Evolutionary conservation across 2,888 invertebrate species (phyloP).

Genomic region (Pilophorus perplexus): DNA sequence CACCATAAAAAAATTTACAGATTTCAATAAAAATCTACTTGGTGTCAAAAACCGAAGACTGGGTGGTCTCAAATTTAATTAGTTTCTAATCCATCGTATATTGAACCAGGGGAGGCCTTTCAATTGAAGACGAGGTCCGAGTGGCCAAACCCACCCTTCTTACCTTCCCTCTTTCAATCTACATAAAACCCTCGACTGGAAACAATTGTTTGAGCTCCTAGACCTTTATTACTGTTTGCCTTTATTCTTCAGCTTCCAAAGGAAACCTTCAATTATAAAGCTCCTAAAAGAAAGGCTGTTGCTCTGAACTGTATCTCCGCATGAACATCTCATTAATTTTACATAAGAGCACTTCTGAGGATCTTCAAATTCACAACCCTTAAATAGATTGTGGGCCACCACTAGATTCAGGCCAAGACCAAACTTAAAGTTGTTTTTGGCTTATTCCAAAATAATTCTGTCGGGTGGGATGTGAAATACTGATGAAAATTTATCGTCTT

Average conservation of each 20-base stretch:
- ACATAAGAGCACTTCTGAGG: too few species aligned
- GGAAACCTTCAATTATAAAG: slow-evolving; percentile 33
- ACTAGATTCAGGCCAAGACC: background rate
- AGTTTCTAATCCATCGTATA: slow-evolving; percentile 4
- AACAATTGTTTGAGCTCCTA: background rate
- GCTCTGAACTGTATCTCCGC: background rate
- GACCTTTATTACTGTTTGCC: slow-evolving; percentile 36
- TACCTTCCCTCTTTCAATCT: background rate
- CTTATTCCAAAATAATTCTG: slow-evolving; percentile 19
- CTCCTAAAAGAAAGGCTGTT: background rate
- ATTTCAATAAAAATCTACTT: too few species aligned
- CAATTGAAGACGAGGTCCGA: too few species aligned
- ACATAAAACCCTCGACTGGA: background rate
- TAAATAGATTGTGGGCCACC: too few species aligned
- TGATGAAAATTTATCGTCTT: slow-evolving; percentile 42
- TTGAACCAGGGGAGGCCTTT: too few species aligned
- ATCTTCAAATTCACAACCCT: too few species aligned
- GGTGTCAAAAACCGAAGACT: too few species aligned
- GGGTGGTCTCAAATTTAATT: too few species aligned
- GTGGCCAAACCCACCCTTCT: background rate
- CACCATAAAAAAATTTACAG: too few species aligned
- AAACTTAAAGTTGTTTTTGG: background rate
- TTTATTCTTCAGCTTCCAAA: slow-evolving; percentile 33
- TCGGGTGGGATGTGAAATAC: slow-evolving; percentile 12
- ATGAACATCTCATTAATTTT: too few species aligned